Evolutionary conservation across 2,113 vertebrate genomes (phyloP).

Genomic region (Phaethornis superciliosus): DNA sequence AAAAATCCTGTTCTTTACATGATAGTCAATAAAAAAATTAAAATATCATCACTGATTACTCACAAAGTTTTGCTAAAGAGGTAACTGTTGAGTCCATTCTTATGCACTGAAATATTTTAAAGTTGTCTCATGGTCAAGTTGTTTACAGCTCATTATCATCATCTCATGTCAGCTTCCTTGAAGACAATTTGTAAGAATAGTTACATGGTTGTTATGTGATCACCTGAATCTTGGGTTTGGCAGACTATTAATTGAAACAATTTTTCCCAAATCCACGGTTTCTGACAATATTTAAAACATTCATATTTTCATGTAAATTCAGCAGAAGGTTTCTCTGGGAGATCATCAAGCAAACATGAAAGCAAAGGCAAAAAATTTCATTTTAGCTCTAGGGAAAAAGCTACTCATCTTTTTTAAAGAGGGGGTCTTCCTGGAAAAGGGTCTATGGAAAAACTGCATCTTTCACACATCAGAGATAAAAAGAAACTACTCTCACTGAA

Average conservation of each 20-base stretch:
- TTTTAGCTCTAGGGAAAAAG: not conserved
- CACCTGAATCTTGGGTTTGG: not conserved
- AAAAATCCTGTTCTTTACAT: not conserved
- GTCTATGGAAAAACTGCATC: not conserved
- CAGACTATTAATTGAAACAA: not conserved
- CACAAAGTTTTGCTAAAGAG: not conserved
- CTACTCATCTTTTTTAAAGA: not conserved
- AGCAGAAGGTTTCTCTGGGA: not conserved
- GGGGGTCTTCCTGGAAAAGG: not conserved
- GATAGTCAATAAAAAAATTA: not conserved
- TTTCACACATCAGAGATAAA: not conserved
- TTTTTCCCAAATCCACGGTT: too few species aligned
- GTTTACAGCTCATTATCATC: not conserved
- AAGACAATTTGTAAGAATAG: not conserved
- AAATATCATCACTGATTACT: not conserved
- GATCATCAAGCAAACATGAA: not conserved
- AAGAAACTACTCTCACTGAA: not conserved
- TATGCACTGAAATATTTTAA: not conserved
- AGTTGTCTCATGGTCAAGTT: not conserved
- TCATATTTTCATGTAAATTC: not conserved
- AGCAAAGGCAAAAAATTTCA: not conserved
- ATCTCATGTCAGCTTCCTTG: not conserved
- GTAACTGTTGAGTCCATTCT: not conserved
- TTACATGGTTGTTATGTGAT: not conserved
- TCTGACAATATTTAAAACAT: not conserved